Evolutionary conservation across 2,113 vertebrate species (phyloP).

Genomic region (Aleadryas rufinucha): DNA sequence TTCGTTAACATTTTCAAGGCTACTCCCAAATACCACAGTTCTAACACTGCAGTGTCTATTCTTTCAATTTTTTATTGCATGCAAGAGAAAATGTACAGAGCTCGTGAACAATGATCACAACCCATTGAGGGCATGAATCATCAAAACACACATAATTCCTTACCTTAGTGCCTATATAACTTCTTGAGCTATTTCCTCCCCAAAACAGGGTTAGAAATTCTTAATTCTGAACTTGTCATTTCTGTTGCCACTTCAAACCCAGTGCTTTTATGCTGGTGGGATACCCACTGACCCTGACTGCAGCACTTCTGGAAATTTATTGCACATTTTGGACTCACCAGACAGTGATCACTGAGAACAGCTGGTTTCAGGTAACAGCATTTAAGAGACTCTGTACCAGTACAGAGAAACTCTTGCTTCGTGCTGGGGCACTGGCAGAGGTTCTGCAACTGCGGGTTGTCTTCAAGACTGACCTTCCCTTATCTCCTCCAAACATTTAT

Average conservation of each 20-base stretch:
- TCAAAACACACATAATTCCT: background rate
- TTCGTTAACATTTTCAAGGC: background rate
- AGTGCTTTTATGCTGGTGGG: background rate
- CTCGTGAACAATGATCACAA: background rate
- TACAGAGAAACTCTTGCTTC: background rate
- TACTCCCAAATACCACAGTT: slow-evolving; percentile 7
- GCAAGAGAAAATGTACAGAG: background rate
- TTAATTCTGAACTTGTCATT: background rate
- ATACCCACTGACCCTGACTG: background rate
- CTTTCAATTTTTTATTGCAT: background rate
- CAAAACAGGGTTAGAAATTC: background rate
- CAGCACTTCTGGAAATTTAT: background rate
- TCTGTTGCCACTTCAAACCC: background rate
- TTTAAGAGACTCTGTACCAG: background rate
- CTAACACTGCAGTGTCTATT: background rate
- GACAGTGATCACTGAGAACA: background rate
- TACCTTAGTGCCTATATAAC: background rate
- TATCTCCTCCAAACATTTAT: background rate
- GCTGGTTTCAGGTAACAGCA: background rate
- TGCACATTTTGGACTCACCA: background rate
- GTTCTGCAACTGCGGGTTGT: background rate
- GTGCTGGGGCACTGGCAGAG: background rate
- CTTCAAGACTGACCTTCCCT: background rate
- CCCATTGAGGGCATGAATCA: background rate
- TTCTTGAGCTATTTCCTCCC: background rate